A percentile compares a stretch with the other conserved stretches of the same genome.
phyloP scores from a whole-genome alignment of 1,140 invertebrate genomes.

The Bemisia tabaci region DNA sequence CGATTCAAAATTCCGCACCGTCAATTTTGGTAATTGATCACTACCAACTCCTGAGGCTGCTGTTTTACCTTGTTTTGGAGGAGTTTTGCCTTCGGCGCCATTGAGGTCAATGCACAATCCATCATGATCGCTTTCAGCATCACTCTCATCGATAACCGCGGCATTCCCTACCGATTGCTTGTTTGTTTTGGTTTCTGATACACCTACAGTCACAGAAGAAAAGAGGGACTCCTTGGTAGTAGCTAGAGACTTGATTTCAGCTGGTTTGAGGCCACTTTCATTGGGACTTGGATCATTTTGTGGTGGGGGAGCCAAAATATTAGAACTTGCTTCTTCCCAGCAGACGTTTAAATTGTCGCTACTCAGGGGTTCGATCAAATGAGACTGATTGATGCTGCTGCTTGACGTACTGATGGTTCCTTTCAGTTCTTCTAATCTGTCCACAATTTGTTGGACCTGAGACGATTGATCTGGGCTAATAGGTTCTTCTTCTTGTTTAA shows the following conservation, averaged over 20 bases:
- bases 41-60: not conserved
- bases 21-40: not conserved
- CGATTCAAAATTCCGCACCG: not conserved
- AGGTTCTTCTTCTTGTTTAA: no score
- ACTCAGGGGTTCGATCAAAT: no score
- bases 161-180: no score
- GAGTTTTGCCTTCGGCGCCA: not conserved
- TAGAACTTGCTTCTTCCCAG: not conserved
- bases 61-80: not conserved
- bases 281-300: not conserved
- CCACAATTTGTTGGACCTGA: no score
- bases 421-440: no score
- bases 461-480: no score
- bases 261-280: not conserved
- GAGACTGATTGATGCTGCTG: no score
- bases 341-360: no score
- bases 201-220: not conserved
- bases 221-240: no score
- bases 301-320: not conserved
- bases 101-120: not conserved
- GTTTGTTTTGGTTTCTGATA: not conserved
- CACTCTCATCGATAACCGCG: no score
- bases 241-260: not conserved
- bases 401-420: no score
- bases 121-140: not conserved